Evolutionary conservation across 2,888 invertebrate species (phyloP).

Genomic region (Cerastis rubricosa): DNA sequence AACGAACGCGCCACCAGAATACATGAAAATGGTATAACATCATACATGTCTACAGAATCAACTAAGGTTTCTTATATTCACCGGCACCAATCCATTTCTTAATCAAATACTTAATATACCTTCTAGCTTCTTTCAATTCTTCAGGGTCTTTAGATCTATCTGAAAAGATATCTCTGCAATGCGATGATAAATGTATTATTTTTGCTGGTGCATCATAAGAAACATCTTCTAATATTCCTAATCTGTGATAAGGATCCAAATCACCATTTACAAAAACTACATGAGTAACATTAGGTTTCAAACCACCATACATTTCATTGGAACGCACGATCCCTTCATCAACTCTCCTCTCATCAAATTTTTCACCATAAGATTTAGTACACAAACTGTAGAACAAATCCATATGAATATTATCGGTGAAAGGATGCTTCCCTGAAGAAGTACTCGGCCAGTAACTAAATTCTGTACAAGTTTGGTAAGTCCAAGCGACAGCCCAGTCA

Average conservation of each 20-base stretch:
- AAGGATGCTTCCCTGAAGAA: conserved; percentile 90
- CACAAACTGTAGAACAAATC: conserved; percentile 85
- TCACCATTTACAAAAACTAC: conserved; percentile 91
- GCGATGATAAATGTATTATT: conserved; percentile 78
- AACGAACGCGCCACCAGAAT: background rate
- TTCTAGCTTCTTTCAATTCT: conserved; percentile 81
- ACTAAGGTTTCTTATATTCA: conserved; percentile 65
- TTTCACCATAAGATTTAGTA: conserved; percentile 81
- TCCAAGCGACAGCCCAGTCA: conserved; percentile 88
- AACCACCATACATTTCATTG: conserved; percentile 88
- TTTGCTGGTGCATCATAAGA: conserved; percentile 83
- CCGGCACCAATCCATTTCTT: conserved; percentile 83
- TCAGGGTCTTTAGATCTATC: conserved; percentile 75
- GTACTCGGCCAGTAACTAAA: conserved; percentile 94
- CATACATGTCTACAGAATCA: background rate
- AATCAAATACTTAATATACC: conserved; percentile 80
- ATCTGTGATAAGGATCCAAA: conserved; percentile 91
- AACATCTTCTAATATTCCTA: conserved; percentile 87
- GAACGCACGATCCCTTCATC: conserved; percentile 80
- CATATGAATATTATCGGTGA: conserved; percentile 87
- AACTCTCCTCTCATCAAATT: conserved; percentile 79
- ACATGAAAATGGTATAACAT: no score
- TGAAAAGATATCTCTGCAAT: conserved; percentile 82
- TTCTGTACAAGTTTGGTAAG: conserved; percentile 94
- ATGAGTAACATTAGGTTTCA: conserved; percentile 86